Conservation (phyloP, 2,888 invertebrate species). For the Scaptomyza parva region DNA sequence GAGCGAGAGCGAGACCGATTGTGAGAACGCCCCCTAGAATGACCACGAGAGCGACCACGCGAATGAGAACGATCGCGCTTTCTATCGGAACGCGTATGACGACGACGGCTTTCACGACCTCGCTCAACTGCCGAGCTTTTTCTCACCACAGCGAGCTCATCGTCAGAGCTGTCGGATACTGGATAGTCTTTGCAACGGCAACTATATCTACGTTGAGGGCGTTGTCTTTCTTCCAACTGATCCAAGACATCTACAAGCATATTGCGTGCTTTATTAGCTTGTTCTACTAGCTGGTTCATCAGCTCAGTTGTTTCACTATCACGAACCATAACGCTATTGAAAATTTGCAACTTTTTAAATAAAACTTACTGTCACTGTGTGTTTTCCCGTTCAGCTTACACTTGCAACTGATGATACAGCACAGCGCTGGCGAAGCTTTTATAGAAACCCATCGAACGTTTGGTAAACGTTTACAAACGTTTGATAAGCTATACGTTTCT, state of each 20-base stretch:
- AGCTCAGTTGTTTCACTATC: background rate
- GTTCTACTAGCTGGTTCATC: constrained; percentile 24
- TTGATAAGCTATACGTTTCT: background rate
- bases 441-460: constrained; percentile 20
- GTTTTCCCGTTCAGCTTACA: constrained; percentile 10
- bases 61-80: constrained; percentile 59
- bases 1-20: constrained; percentile 67
- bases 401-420: constrained; percentile 34
- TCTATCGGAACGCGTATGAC: constrained; percentile 21
- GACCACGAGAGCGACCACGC: constrained; percentile 60
- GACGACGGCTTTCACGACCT: constrained; percentile 19
- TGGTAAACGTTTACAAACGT: constrained; percentile 15
- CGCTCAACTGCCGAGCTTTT: background rate
- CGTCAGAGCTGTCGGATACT: constrained; percentile 6
- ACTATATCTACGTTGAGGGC: accelerated
- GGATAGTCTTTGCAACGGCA: constrained; percentile 3
- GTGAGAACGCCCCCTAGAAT: constrained; percentile 62
- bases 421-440: constrained; percentile 33
- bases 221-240: constrained; percentile 9
- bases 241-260: constrained; percentile 22
- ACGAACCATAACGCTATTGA: constrained; percentile 17
- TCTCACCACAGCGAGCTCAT: constrained; percentile 15
- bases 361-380: constrained; percentile 11
- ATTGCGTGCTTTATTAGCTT: constrained; percentile 22
- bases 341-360: background rate